phyloP scores from a whole-genome alignment of 2,797 vertebrate genomes.

The Sphenopsis melanotis region DNA sequence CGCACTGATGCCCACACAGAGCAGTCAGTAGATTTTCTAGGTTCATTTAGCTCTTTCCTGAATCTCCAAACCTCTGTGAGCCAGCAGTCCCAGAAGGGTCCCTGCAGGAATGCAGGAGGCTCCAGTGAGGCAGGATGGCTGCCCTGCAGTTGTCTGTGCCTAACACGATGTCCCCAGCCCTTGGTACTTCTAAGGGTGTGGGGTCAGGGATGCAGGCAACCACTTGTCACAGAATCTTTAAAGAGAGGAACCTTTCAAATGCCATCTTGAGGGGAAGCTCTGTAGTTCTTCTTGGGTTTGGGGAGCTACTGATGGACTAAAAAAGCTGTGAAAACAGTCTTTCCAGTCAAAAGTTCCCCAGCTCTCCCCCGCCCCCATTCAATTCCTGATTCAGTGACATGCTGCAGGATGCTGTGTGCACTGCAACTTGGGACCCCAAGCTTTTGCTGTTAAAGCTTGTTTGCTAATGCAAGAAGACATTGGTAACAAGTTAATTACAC shows the following conservation, averaged over 20 bases:
- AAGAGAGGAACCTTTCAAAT: neutral
- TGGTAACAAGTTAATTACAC: neutral
- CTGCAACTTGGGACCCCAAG: neutral
- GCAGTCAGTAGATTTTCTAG: accelerated
- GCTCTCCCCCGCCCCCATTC: accelerated
- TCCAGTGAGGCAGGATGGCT: neutral
- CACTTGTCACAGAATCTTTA: neutral
- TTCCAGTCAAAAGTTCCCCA: neutral
- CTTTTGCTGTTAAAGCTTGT: neutral
- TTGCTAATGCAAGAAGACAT: neutral
- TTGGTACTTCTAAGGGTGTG: neutral
- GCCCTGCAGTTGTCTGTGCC: accelerated
- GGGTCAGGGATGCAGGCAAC: neutral
- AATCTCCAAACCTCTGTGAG: neutral
- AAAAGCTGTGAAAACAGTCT: neutral
- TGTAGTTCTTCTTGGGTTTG: neutral
- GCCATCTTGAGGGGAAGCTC: neutral
- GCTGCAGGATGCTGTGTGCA: neutral
- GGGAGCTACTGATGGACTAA: neutral
- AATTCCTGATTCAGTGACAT: neutral
- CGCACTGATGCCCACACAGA: accelerated
- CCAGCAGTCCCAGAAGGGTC: neutral
- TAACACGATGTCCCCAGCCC: accelerated
- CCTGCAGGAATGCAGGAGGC: neutral
- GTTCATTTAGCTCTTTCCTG: neutral